Evolutionary conservation across 2,888 invertebrate species (phyloP), one percentile per base, ranked within the genome.

Genomic region (Rhogogaster chlorosoma): DNA sequence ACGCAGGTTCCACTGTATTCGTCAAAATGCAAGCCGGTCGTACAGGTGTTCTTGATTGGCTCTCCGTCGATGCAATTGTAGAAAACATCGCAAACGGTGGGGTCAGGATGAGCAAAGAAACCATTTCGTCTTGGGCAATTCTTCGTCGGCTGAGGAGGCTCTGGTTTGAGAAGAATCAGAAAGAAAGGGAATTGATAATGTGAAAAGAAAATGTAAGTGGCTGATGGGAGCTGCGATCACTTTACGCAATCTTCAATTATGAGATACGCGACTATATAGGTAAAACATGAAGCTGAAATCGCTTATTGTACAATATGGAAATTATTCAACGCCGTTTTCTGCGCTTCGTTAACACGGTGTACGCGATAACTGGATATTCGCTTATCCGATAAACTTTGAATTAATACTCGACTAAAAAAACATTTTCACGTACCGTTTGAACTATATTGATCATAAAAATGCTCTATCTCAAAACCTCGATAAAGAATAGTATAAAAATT

Each of bases 1-100:
- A 98, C 98, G 92, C 98, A 98, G 84, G 97, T 98, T 84, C 98
- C 98, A 70, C 96, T 96, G 94, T 96, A 97, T 93, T 98, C 98
- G 92, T 98, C 98, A 93, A 98, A 98, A 94, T 98, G 97, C 64
- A 98, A 95, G 42, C 98, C 98, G 87, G 96, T 95, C n/a, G 98
- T 97, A 93, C 98, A 98, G 88, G 96, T 96, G 91, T 96, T 96
- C 93, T 97, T 97, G 83, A 95, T 96, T 82, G 96, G 95, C 42
- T 97, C 97, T 83, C 98, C 98, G 88, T 98, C 97, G 91, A 98
- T 97, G 93, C 98, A 98, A 94, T 98, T 98, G 95, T 95, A 97
- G 95, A 98, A 98, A 87, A 97, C 93, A 93, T 98, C 97, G 94
- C 98, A 98, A 22, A 97, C 95, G 6, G 96, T 92, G 0, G 96